Conservation (phyloP, 1,140 invertebrate genomes). For the Temnothorax curvispinosus region DNA sequence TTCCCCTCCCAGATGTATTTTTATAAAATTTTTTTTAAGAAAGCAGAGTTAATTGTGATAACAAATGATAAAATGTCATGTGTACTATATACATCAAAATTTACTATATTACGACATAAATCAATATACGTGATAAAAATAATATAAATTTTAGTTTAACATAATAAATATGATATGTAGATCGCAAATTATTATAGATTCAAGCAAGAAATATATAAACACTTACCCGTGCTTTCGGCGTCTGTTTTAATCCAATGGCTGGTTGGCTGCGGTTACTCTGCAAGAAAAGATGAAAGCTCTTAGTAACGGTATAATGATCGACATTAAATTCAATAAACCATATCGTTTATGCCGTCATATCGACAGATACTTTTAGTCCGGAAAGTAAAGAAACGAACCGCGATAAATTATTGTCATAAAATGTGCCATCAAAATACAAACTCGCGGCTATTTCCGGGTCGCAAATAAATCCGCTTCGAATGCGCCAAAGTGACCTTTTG, state of each 20-base stretch:
- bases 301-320: constrained; percentile 16
- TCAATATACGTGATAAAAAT: not conserved
- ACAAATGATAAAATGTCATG: not conserved
- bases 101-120: not conserved
- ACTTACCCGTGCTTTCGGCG: constrained; percentile 92
- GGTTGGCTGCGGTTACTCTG: constrained; percentile 92
- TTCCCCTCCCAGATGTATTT: not conserved
- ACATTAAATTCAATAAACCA: not conserved
- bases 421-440: constrained; percentile 36
- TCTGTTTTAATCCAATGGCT: constrained; percentile 91
- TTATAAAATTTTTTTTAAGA: not conserved
- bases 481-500: not conserved
- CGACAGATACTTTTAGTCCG: not conserved
- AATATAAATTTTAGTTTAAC: constrained; percentile 5
- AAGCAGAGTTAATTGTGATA: not conserved
- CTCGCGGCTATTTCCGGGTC: constrained; percentile 37
- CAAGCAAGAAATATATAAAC: constrained; percentile 2
- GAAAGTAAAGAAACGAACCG: constrained; percentile 6
- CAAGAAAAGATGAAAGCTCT: constrained; percentile 77
- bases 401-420: constrained; percentile 7
- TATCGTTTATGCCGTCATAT: not conserved
- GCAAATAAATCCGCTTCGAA: constrained; percentile 57
- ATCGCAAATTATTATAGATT: not conserved
- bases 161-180: not conserved
- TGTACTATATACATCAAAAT: not conserved